Conservation (phyloP, 2,797 vertebrate species). For the Oryzias sinensis region DNA sequence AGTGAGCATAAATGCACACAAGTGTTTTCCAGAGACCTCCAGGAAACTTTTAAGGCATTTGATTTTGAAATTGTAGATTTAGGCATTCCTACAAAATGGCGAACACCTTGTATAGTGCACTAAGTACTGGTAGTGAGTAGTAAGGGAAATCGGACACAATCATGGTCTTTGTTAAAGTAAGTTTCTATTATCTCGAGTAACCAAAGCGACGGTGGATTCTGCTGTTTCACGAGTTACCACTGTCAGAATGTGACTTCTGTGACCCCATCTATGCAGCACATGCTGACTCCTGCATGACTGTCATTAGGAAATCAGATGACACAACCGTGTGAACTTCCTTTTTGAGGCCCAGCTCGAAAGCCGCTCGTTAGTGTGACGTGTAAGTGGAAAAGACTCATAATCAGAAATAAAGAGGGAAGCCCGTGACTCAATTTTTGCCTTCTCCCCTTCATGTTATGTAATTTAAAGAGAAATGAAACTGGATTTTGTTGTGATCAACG, state of each 20-base stretch:
- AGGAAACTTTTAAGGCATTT: too few relatives aligned
- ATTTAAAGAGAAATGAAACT: slow-evolving; percentile 43
- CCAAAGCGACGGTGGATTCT: slow-evolving; percentile 1
- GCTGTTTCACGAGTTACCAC: not conserved
- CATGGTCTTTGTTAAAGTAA: not conserved
- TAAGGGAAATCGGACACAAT: too few relatives aligned
- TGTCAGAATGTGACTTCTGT: slow-evolving; percentile 2
- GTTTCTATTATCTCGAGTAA: slow-evolving; percentile 6
- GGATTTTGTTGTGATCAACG: slow-evolving; percentile 27
- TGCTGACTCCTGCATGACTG: slow-evolving; percentile 18
- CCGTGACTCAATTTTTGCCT: slow-evolving; percentile 23
- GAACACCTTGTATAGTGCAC: too few relatives aligned
- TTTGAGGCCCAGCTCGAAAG: slow-evolving; percentile 17
- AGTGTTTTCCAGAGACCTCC: too few relatives aligned
- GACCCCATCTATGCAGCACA: slow-evolving; percentile 3
- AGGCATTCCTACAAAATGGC: too few relatives aligned
- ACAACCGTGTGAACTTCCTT: slow-evolving; percentile 37
- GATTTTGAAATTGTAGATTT: too few relatives aligned
- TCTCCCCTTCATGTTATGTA: slow-evolving; percentile 22
- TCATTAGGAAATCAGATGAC: slow-evolving; percentile 26
- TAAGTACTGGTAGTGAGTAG: too few relatives aligned
- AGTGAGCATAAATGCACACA: too few relatives aligned
- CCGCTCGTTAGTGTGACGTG: slow-evolving; percentile 23
- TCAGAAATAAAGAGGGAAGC: slow-evolving; percentile 29
- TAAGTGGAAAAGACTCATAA: slow-evolving; percentile 24